Evolutionary conservation across 2,113 vertebrate species (phyloP).

Genomic region (Hippoglossus stenolepis): DNA sequence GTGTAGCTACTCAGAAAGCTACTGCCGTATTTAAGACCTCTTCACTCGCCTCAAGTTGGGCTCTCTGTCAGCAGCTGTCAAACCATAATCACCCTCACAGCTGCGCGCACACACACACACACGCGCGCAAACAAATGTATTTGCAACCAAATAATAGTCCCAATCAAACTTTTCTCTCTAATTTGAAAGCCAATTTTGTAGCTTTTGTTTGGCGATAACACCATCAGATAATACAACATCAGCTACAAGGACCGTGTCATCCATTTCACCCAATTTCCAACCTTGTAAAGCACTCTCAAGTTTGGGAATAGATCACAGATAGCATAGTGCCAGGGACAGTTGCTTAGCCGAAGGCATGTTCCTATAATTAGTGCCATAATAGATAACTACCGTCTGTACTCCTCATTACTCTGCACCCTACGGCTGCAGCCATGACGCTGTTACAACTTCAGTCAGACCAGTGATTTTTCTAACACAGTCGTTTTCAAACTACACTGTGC

Average conservation of each 20-base stretch:
- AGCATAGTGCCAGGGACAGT: slow-evolving; percentile 59
- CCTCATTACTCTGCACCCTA: slow-evolving; percentile 58
- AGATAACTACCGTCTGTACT: slow-evolving; percentile 61
- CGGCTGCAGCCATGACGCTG: slow-evolving; percentile 60
- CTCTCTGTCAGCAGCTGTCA: slow-evolving; percentile 68
- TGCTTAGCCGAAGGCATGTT: slow-evolving; percentile 66
- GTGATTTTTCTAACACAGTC: slow-evolving; percentile 47
- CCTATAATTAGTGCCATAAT: slow-evolving; percentile 74
- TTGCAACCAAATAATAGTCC: slow-evolving; percentile 40
- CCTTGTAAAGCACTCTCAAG: slow-evolving; percentile 52
- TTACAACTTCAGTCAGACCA: slow-evolving; percentile 59
- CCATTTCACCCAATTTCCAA: slow-evolving; percentile 39
- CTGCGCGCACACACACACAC: slow-evolving; percentile 26
- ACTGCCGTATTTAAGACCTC: slow-evolving; percentile 72
- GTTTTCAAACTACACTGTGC: slow-evolving; percentile 26
- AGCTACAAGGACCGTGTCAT: slow-evolving; percentile 23
- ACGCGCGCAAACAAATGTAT: slow-evolving; percentile 17
- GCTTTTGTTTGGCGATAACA: slow-evolving; percentile 56
- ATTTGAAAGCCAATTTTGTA: slow-evolving; percentile 53
- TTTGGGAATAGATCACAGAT: slow-evolving; percentile 59
- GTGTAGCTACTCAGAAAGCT: slow-evolving; percentile 57
- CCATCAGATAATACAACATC: slow-evolving; percentile 41
- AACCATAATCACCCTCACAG: slow-evolving; percentile 57
- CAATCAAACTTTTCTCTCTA: slow-evolving; percentile 49
- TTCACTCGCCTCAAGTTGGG: slow-evolving; percentile 54